Evolutionary conservation across 92 coral and sea anemone genomes (phyloP).

Genomic region (Epizoanthus stellaris): DNA sequence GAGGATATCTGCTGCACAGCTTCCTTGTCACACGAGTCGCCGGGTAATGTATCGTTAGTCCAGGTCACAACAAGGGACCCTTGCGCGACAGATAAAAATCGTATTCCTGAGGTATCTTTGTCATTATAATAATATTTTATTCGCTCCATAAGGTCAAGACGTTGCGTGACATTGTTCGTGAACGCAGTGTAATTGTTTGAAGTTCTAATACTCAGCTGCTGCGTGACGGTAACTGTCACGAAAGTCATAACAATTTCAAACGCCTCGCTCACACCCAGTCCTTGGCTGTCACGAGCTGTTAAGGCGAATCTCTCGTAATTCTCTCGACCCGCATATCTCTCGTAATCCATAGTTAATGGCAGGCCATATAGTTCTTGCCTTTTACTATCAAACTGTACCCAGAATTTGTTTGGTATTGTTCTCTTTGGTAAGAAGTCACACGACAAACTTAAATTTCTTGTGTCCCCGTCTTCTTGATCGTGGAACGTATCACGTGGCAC

Average conservation of each 20-base stretch:
- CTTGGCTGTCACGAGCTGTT: conserved; percentile 73
- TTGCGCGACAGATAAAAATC: conserved; percentile 56
- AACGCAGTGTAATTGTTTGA: conserved; percentile 63
- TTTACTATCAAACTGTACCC: conserved; percentile 80
- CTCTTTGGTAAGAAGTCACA: conserved; percentile 39
- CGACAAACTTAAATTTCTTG: conserved; percentile 71
- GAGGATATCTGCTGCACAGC: conserved; percentile 61
- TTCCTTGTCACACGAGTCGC: conserved; percentile 73
- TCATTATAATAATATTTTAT: conserved; percentile 78
- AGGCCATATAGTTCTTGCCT: conserved; percentile 81
- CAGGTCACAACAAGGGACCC: conserved; percentile 89
- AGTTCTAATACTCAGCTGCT: conserved; percentile 64
- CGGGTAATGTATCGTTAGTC: conserved; percentile 88
- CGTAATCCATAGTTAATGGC: conserved; percentile 62
- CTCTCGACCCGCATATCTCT: conserved; percentile 57
- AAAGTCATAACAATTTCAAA: conserved; percentile 76
- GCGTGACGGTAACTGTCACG: conserved; percentile 61
- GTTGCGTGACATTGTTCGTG: conserved; percentile 64
- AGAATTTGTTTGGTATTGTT: conserved; percentile 64
- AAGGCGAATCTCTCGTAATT: conserved; percentile 72
- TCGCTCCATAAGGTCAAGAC: conserved; percentile 67
- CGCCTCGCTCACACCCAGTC: conserved; percentile 74
- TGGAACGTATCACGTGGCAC: conserved; percentile 89
- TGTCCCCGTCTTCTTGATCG: conserved; percentile 89
- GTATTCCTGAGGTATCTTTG: conserved; percentile 60